Evolutionary conservation across 1,140 invertebrate species (phyloP).

Genomic region (Stegodyphus dumicola): DNA sequence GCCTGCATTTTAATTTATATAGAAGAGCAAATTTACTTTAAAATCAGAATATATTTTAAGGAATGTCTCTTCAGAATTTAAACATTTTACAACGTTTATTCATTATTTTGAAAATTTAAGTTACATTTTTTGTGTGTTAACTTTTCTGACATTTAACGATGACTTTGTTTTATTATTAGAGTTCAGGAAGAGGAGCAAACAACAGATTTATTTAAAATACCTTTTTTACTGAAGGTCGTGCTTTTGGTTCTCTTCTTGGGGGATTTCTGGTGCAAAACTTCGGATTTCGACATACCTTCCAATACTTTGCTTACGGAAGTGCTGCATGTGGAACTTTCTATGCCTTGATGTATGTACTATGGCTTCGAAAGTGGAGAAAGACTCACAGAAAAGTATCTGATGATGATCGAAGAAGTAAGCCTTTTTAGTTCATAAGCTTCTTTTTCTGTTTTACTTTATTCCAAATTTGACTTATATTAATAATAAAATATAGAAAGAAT

Average conservation of each 20-base stretch:
- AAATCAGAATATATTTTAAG: no score
- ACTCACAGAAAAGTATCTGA: background rate
- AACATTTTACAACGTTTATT: no score
- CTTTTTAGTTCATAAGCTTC: no score
- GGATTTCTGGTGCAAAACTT: constrained; percentile 80
- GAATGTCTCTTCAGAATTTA: no score
- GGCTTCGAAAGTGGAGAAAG: constrained; percentile 16
- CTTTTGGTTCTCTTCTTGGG: constrained; percentile 79
- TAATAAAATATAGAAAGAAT: no score
- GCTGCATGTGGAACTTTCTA: constrained; percentile 47
- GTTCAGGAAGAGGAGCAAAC: background rate
- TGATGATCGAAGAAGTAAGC: background rate
- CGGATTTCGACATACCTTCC: constrained; percentile 79
- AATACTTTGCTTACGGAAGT: constrained; percentile 75
- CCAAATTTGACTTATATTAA: no score
- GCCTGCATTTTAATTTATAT: no score
- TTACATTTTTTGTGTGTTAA: no score
- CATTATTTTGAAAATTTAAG: no score
- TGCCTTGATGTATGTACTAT: constrained; percentile 23
- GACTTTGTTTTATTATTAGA: background rate
- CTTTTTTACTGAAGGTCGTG: constrained; percentile 74
- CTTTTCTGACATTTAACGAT: no score
- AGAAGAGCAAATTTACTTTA: no score
- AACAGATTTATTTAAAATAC: background rate
- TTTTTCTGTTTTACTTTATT: no score